A percentile compares a stretch with the other conserved stretches of the same genome.
Conservation (phyloP, 2,888 invertebrate genomes). For the Patella depressa region DNA sequence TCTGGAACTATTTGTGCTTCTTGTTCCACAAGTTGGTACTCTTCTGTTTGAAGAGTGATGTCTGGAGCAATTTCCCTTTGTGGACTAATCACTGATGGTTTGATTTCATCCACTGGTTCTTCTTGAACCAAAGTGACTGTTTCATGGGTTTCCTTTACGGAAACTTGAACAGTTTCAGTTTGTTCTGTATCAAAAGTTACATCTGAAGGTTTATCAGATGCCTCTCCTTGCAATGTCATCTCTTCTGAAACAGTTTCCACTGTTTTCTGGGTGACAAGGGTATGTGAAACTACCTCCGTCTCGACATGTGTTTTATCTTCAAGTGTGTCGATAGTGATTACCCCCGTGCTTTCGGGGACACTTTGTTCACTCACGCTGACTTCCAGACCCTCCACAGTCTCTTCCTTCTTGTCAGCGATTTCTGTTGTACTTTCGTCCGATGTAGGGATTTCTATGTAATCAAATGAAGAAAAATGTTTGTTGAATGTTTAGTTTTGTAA, state of each 20-base stretch:
- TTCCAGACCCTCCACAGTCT: conserved; percentile 58
- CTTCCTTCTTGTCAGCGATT: conserved; percentile 28
- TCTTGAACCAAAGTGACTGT: conserved; percentile 7
- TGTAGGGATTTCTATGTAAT: conserved; percentile 21
- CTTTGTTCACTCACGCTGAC: conserved; percentile 48
- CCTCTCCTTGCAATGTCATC: conserved; percentile 28
- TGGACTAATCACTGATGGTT: background rate
- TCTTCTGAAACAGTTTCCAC: conserved; percentile 32
- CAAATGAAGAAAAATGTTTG: background rate
- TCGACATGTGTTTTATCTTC: conserved; percentile 49
- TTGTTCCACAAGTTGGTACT: conserved; percentile 1
- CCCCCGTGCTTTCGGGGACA: conserved; percentile 52
- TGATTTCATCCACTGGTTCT: conserved; percentile 4
- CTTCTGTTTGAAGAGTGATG: background rate
- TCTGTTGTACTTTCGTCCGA: conserved; percentile 24
- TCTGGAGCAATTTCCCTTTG: conserved; percentile 13
- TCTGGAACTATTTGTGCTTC: background rate
- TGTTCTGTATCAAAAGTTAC: background rate
- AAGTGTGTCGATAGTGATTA: conserved; percentile 53
- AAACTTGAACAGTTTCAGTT: conserved; percentile 1
- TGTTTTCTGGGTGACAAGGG: conserved; percentile 49
- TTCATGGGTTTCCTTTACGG: background rate
- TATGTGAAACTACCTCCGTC: conserved; percentile 63
- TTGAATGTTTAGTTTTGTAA: too few species aligned
- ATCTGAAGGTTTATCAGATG: background rate